These are phyloP conservation scores for Chloroceryle amazona DNA, from an alignment of 2,797 vertebrate genomes.

Conservation along the genomic window DNA sequence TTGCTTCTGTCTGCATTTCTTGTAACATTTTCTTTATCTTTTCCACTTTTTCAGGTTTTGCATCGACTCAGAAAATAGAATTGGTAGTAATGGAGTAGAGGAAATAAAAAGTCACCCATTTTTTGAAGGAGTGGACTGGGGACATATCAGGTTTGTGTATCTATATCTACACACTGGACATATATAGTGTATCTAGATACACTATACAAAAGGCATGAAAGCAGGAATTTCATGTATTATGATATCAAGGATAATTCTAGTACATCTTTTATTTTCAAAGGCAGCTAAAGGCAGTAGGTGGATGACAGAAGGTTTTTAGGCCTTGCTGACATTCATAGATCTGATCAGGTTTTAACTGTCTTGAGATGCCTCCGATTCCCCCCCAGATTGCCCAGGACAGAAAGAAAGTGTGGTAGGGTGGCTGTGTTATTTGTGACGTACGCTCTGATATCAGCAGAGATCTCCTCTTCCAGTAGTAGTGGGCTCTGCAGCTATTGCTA, in stretches of 20 bases:
- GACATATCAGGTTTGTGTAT: slow-evolving; percentile 92
- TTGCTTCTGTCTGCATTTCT: not conserved
- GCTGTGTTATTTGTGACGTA: not conserved
- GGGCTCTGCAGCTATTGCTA: not conserved
- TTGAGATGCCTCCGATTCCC: not conserved
- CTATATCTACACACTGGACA: not conserved
- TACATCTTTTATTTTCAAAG: not conserved
- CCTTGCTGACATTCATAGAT: not conserved
- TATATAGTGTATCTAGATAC: not conserved
- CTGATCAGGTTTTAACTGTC: not conserved
- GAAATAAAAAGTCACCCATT: slow-evolving; percentile 95
- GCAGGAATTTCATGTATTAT: not conserved
- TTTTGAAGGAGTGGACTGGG: slow-evolving; percentile 98
- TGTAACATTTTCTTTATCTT: not conserved
- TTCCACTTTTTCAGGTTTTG: slow-evolving; percentile 87
- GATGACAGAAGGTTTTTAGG: not conserved
- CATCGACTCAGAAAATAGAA: slow-evolving; percentile 93
- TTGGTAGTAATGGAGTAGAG: slow-evolving; percentile 93
- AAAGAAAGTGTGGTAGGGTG: not conserved
- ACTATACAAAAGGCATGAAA: not conserved
- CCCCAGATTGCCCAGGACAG: not conserved
- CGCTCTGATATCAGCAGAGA: not conserved
- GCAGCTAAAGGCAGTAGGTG: not conserved
- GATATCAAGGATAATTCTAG: not conserved
- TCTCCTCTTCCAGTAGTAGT: not conserved